Base-by-base conservation (phyloP, 2,888 invertebrate species). In the Tanypteryx hageni region DNA sequence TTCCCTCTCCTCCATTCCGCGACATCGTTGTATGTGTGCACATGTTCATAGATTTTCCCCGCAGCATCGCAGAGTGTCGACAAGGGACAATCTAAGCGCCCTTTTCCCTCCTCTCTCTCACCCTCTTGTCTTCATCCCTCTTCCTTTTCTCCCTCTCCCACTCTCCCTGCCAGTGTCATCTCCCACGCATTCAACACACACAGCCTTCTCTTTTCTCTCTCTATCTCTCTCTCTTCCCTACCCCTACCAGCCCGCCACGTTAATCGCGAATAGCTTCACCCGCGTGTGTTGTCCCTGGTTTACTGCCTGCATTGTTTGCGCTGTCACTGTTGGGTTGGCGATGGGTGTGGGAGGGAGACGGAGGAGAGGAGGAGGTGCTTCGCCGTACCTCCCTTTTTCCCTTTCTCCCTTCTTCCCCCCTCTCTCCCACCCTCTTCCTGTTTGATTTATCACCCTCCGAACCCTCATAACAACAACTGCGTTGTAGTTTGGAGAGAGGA, bases 401-500 rank as follows among this genome's bases (percentile, higher is more conserved):
- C 44, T 44, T 13, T 82, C 56, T 57, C 83, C 16, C 44, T 10
- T 7, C 31, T 0, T 31, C 82, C 10, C 11, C 82, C 85, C 85
- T 14, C 16, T 44, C 44, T 44, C 61, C 44, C n/a, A 44, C 83
- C 83, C 89, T 61, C 64, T 89, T 89, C 89, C 89, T 89, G 89
- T 89, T 89, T 89, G 89, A 89, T 89, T 89, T 89, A 89, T 89
- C 89, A 44, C 89, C 89, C 89, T 89, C 89, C 68, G 61, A 89
- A 89, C 89, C 86, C 86, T 89, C 89, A 89, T 89, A 89, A 89
- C 89, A 89, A 89, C 89, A 89, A 89, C 89, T 56, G 89, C 68
- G 89, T 89, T 89, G 89, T 89, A 89, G 44, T 68, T 31, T n/a
- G 83, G 83, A 64, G 64, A 16, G 27, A 27, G 56, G 0, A n/a